These are phyloP conservation scores for Cheilosia impressa DNA, from an alignment of 2,888 invertebrate genomes.

Conservation along the genomic window DNA sequence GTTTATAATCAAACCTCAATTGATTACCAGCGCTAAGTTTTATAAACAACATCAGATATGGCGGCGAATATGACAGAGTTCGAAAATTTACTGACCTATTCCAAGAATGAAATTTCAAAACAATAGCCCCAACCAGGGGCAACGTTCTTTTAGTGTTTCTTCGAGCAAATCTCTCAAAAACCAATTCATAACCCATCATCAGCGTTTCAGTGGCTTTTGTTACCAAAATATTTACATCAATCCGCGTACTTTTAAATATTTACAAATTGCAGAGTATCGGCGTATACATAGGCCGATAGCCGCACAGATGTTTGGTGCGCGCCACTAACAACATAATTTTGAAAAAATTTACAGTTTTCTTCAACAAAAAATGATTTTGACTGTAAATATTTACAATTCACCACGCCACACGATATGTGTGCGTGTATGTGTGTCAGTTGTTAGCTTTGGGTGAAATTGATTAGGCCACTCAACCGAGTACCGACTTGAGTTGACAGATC, in stretches of 20 bases:
- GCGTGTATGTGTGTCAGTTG: slow-evolving; percentile 18
- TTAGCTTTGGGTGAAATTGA: slow-evolving; percentile 60
- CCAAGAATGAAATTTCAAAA: slow-evolving; percentile 52
- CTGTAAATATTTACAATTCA: slow-evolving; percentile 74
- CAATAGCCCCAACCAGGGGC: slow-evolving; percentile 35
- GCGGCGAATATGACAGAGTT: slow-evolving; percentile 20
- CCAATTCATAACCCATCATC: slow-evolving; percentile 69
- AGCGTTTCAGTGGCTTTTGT: slow-evolving; percentile 54
- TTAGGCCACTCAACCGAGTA: slow-evolving; percentile 69
- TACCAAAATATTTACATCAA: slow-evolving; percentile 75
- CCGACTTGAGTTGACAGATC: slow-evolving; percentile 71
- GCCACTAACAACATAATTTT: slow-evolving; percentile 71
- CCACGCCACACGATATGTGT: slow-evolving; percentile 49
- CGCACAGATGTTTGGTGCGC: slow-evolving; percentile 50
- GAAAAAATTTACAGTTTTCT: slow-evolving; percentile 61
- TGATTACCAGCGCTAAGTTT: slow-evolving; percentile 33
- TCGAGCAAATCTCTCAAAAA: slow-evolving; percentile 28
- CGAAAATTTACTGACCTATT: slow-evolving; percentile 59
- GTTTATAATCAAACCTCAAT: slow-evolving; percentile 39
- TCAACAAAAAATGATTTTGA: slow-evolving; percentile 55
- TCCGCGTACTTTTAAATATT: slow-evolving; percentile 73
- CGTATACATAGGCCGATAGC: slow-evolving; percentile 23
- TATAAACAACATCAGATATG: slow-evolving; percentile 14
- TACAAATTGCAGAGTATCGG: slow-evolving; percentile 66
- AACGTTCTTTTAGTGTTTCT: slow-evolving; percentile 50